Evolutionary conservation across 2,113 vertebrate species (phyloP), one percentile per base, ranked within the genome.

Genomic region (Crypturellus undulatus): DNA sequence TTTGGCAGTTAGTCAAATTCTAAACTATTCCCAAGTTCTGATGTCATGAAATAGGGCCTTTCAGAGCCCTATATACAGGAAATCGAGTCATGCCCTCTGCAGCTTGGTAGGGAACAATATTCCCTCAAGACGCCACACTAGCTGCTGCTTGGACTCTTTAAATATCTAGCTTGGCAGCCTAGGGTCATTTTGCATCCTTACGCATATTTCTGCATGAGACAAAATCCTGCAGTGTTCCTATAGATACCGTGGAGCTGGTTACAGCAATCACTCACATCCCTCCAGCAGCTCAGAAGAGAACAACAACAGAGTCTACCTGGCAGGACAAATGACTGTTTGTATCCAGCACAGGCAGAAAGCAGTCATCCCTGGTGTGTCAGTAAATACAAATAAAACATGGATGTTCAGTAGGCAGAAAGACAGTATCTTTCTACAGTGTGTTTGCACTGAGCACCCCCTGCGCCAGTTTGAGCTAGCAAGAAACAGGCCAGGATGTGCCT

Each of bases 151-250:
- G 40, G 14, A 34, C n/a, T 47, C 81, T 30, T 95, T 84, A 26
- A 82, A 62, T 67, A 49, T 25, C 28, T 40, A 49, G 8, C 69
- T 85, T 69, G 47, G 10, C 68, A 70, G 68, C 49, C 60, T 40
- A 63, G 71, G 26, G 54, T 91, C 36, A 73, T 90, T 92, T 84
- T 92, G 70, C 36, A 69, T 77, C 92, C 78, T 58, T 59, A 79
- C 43, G 49, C 26, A 12, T 63, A 45, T 34, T 94, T 87, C 84
- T 79, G 49, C n/a, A 85, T 73, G 49, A 91, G 15, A 83, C n/a
- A 95, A 92, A 87, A 85, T 63, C 36, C 59, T 73, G 15, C 20
- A 62, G 28, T 9, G n/a, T 40, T 79, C 43, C 67, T 82, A 19
- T 4, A 85, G 54, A 65, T 30, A 12, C 0, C n/a, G 25, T 40